These are phyloP conservation scores for Sinocyclocheilus anshuiensis DNA, from an alignment of 2,113 vertebrate genomes.

Conservation along the genomic window DNA sequence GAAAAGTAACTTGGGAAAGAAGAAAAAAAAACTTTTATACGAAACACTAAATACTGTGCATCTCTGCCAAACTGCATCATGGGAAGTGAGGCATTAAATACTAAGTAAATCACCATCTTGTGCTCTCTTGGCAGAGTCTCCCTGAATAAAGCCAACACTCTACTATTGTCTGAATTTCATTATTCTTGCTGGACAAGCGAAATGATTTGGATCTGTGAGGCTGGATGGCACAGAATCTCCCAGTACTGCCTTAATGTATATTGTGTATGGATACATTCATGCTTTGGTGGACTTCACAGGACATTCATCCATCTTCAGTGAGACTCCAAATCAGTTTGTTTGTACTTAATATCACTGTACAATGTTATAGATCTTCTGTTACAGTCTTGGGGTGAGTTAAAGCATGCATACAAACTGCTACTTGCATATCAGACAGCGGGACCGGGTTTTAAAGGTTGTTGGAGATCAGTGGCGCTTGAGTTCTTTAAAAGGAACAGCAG, in stretches of 20 bases:
- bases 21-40: neutral
- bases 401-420: neutral
- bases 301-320: neutral
- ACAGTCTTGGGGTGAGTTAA: neutral
- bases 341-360: neutral
- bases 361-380: neutral
- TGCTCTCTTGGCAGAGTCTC: neutral
- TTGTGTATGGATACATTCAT: neutral
- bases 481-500: conserved; percentile 31
- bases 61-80: neutral
- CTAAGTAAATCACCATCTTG: conserved; percentile 11
- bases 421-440: neutral
- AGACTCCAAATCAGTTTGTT: neutral
- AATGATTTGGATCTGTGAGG: conserved; percentile 18
- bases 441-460: neutral
- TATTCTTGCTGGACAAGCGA: conserved; percentile 45
- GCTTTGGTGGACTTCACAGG: neutral
- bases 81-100: neutral
- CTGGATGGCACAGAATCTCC: neutral
- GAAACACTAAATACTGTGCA: neutral
- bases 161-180: conserved; percentile 27
- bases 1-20: neutral
- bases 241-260: neutral
- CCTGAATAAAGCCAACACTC: neutral
- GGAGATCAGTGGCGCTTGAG: conserved; percentile 21